phyloP scores from a whole-genome alignment of 1,140 invertebrate species.

The Whitmania pigra region DNA sequence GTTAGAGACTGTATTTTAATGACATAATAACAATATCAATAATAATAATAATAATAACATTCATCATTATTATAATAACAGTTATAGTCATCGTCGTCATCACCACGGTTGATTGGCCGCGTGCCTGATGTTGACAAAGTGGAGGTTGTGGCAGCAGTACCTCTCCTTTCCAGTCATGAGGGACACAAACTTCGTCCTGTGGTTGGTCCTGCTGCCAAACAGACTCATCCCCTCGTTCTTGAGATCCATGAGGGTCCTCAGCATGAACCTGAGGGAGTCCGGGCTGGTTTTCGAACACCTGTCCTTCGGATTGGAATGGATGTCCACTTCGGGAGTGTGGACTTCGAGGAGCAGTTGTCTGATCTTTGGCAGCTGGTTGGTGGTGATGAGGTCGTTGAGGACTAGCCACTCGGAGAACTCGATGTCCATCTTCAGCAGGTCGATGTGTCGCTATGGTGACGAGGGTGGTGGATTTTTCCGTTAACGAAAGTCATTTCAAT shows the following conservation, averaged over 20 bases:
- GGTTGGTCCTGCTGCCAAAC: slow-evolving; percentile 22
- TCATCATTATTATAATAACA: too few relatives aligned
- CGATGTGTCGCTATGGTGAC: slow-evolving; percentile 27
- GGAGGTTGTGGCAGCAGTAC: slow-evolving; percentile 25
- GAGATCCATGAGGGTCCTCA: slow-evolving; percentile 19
- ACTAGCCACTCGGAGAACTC: slow-evolving; percentile 33
- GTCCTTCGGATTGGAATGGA: slow-evolving; percentile 16
- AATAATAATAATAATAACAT: background rate
- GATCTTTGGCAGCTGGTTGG: slow-evolving; percentile 20
- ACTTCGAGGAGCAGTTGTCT: slow-evolving; percentile 22
- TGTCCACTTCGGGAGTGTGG: slow-evolving; percentile 25
- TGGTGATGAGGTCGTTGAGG: slow-evolving; percentile 28
- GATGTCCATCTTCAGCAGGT: slow-evolving; percentile 32
- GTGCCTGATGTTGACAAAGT: slow-evolving; percentile 23
- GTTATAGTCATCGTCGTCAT: background rate
- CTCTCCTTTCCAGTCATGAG: slow-evolving; percentile 14
- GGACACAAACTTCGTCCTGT: slow-evolving; percentile 22
- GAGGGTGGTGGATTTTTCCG: background rate
- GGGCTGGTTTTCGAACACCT: slow-evolving; percentile 17
- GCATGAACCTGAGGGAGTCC: slow-evolving; percentile 22
- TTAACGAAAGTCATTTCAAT: background rate
- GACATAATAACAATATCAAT: background rate
- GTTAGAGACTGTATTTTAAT: too few relatives aligned
- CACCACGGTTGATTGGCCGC: background rate
- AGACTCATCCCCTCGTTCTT: slow-evolving; percentile 21